A percentile compares a stretch with the other conserved stretches of the same genome.
phyloP scores from a whole-genome alignment of 2,113 vertebrate genomes.

The Todiramphus saurophagus region DNA sequence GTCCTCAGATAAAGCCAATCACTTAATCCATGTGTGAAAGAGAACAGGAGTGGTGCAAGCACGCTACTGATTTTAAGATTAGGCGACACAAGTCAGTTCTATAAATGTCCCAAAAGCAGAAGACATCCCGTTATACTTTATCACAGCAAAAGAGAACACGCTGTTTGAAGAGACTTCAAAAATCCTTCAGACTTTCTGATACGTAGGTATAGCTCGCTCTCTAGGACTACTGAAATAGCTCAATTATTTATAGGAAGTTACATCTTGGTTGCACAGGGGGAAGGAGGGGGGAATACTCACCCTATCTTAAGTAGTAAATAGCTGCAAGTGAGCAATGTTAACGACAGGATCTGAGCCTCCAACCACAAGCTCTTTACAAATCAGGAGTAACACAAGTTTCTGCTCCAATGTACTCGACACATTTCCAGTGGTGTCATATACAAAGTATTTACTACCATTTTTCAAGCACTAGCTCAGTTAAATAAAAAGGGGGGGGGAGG shows the following conservation, averaged over 20 bases:
- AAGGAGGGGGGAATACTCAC: neutral
- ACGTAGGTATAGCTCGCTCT: neutral
- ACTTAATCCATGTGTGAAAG: neutral
- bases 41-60: neutral
- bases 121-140: neutral
- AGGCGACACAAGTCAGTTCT: neutral
- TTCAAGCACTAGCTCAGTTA: neutral
- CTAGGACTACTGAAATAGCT: neutral
- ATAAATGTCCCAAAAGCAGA: neutral
- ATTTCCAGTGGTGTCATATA: neutral
- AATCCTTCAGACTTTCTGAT: neutral
- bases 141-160: neutral
- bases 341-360: neutral
- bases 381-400: neutral
- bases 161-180: conserved; percentile 8
- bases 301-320: neutral
- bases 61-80: neutral
- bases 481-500: accelerated
- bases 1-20: neutral
- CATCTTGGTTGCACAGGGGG: neutral
- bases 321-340: neutral
- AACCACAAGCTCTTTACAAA: neutral
- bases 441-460: conserved; percentile 13
- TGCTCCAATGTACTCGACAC: neutral
- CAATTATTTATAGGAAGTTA: neutral